These are phyloP conservation scores for Leucania comma DNA, from an alignment of 2,888 invertebrate genomes.

Conservation along the genomic window DNA sequence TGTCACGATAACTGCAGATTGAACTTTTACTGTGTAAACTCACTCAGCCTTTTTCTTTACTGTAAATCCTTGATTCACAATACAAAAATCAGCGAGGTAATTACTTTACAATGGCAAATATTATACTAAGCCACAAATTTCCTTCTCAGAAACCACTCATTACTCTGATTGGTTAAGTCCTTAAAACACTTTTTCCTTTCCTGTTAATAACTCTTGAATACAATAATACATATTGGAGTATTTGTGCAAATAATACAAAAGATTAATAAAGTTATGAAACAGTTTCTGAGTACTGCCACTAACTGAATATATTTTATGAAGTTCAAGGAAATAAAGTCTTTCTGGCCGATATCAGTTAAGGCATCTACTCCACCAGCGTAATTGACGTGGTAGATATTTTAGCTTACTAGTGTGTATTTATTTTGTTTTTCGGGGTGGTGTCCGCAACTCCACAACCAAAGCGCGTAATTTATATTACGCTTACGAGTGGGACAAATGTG, in stretches of 20 bases:
- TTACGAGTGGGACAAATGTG: no score
- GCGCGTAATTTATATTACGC: no score
- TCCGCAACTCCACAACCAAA: no score
- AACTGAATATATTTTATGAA: background rate
- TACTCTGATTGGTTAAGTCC: constrained; percentile 1
- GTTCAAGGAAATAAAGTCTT: background rate
- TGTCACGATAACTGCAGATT: background rate
- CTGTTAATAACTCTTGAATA: background rate
- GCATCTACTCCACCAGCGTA: background rate
- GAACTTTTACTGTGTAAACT: no score
- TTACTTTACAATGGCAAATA: background rate
- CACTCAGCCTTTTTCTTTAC: background rate
- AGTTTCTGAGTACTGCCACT: background rate
- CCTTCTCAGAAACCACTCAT: background rate
- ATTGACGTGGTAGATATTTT: background rate
- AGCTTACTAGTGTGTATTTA: background rate
- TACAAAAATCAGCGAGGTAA: background rate
- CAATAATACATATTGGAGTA: background rate
- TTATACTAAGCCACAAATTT: background rate
- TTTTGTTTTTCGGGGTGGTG: no score
- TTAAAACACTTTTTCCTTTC: background rate
- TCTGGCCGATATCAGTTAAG: background rate
- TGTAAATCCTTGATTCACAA: background rate
- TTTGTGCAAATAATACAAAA: background rate
- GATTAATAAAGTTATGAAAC: background rate